A percentile compares a stretch with the other conserved stretches of the same genome.
Evolutionary conservation across 30 jellyfish, hydroid and myxozoan species (phyloP).

Genomic region (Rhopilema esculentum): DNA sequence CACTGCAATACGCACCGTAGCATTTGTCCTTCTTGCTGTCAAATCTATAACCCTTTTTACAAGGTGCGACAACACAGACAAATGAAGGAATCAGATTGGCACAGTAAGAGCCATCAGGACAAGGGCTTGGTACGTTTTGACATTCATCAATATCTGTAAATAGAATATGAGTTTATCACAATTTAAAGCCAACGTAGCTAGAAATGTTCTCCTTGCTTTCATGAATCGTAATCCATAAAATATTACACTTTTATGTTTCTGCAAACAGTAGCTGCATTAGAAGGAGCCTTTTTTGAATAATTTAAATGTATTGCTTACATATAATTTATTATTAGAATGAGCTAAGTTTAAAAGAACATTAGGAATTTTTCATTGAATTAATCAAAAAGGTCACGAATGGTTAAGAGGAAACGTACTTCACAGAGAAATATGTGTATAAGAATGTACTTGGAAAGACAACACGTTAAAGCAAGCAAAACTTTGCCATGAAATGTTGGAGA

Average conservation of each 20-base stretch:
- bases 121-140: conserved; percentile 62
- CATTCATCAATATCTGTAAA: conserved; percentile 69
- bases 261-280: neutral
- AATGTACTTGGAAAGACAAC: neutral
- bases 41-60: conserved; percentile 49
- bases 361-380: neutral
- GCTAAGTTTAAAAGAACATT: neutral
- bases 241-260: neutral
- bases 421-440: neutral
- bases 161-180: conserved; percentile 8
- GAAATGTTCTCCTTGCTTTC: too few relatives aligned
- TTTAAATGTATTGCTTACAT: too few relatives aligned
- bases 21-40: conserved; percentile 35
- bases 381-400: neutral
- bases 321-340: too few relatives aligned
- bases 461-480: too few relatives aligned
- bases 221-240: neutral
- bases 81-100: conserved; percentile 49
- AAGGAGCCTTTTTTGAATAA: too few relatives aligned
- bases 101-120: conserved; percentile 76
- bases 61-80: conserved; percentile 43
- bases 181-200: too few relatives aligned
- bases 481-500: neutral
- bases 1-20: conserved; percentile 37
- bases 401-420: too few relatives aligned